Percentiles rank a stretch among this genome's conserved stretches.
Conservation (phyloP, 2,888 invertebrate species). For the Pristionchus maxplancki region DNA sequence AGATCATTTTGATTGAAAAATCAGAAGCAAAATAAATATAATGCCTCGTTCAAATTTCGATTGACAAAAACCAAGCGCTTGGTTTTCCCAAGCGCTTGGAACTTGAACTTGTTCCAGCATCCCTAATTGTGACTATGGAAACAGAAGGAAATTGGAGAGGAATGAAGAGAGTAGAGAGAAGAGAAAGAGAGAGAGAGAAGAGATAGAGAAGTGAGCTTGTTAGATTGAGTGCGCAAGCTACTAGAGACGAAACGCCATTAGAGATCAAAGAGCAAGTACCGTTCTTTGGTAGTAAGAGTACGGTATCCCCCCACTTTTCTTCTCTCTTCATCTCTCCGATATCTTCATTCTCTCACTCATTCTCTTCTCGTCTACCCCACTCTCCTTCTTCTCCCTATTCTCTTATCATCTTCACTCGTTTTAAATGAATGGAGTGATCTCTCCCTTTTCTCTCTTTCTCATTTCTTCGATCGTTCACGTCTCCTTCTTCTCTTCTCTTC, state of each 20-base stretch:
- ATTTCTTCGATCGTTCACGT: not conserved
- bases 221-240: slow-evolving; percentile 4
- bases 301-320: not conserved
- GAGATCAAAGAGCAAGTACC: not conserved
- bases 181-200: slow-evolving; percentile 2
- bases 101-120: no score
- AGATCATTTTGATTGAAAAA: no score
- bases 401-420: no score
- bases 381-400: no score
- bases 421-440: not conserved
- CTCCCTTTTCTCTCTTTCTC: not conserved
- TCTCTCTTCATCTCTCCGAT: not conserved
- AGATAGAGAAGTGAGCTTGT: not conserved
- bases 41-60: no score
- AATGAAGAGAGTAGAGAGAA: slow-evolving; percentile 43
- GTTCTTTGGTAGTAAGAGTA: not conserved
- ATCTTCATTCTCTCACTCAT: not conserved
- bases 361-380: no score
- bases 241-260: not conserved
- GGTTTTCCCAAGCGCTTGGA: no score
- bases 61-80: no score
- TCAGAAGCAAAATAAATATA: no score
- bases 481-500: not conserved
- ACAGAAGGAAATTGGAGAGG: slow-evolving; percentile 26
- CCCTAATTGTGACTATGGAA: slow-evolving; percentile 52